These are phyloP conservation scores for Eulemur coronatus DNA, from an alignment of 2,797 vertebrate genomes.

Conservation along the genomic window DNA sequence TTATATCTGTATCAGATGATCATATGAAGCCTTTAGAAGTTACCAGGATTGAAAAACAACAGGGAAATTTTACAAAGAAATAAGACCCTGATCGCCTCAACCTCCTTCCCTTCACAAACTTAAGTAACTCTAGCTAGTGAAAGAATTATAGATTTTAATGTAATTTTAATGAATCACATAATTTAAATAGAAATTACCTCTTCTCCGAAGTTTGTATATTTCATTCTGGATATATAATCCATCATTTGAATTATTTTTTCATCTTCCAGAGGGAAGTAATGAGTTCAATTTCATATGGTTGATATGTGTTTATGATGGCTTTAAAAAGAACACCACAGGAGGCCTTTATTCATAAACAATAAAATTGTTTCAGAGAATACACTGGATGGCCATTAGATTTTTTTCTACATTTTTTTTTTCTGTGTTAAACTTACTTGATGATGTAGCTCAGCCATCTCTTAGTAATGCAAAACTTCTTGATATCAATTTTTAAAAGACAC, in stretches of 20 bases:
- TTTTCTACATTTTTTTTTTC: not conserved
- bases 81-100: not conserved
- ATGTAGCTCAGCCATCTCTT: constrained; percentile 10
- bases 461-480: constrained; percentile 32
- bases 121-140: constrained; percentile 24
- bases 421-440: constrained; percentile 42
- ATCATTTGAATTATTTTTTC: constrained; percentile 39
- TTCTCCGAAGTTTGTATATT: constrained; percentile 42
- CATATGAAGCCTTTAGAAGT: not conserved
- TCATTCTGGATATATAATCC: constrained; percentile 34
- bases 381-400: constrained; percentile 14
- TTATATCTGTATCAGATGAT: not conserved
- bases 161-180: constrained; percentile 43
- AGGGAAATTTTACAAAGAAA: not conserved
- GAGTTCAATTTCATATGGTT: constrained; percentile 46
- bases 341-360: constrained; percentile 58
- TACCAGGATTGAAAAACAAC: not conserved
- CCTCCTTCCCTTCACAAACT: constrained; percentile 1
- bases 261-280: constrained; percentile 39
- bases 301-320: constrained; percentile 46
- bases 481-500: not conserved
- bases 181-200: constrained; percentile 43
- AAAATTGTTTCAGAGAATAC: constrained; percentile 58
- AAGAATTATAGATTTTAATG: constrained; percentile 41
- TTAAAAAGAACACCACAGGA: constrained; percentile 60